Evolutionary conservation across 2,888 invertebrate species (phyloP).

Genomic region (Oconnorella tubifera): DNA sequence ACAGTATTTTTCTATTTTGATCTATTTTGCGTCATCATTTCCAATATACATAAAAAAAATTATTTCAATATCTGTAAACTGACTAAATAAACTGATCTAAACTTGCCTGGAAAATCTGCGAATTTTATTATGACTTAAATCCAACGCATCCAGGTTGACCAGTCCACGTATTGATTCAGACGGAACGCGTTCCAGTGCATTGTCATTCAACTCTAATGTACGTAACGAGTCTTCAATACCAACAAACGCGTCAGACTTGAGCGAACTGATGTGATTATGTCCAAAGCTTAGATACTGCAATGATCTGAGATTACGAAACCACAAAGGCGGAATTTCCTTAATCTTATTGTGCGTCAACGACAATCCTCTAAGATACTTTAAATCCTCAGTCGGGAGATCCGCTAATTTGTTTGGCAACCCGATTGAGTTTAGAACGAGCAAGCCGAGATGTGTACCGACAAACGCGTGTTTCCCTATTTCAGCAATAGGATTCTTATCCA

Average conservation of each 20-base stretch:
- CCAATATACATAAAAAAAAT: no score
- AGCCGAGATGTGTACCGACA: slow-evolving; percentile 26
- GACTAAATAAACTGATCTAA: no score
- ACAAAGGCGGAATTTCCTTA: slow-evolving; percentile 19
- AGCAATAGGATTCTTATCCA: slow-evolving; percentile 34
- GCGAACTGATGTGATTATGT: slow-evolving; percentile 20
- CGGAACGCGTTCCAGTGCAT: slow-evolving; percentile 22
- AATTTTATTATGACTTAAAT: slow-evolving; percentile 17
- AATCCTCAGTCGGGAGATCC: slow-evolving; percentile 24
- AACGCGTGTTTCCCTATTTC: slow-evolving; percentile 21
- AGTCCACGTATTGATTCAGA: slow-evolving; percentile 19
- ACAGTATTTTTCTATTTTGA: no score
- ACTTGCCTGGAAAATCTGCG: slow-evolving; percentile 5
- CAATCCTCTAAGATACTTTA: slow-evolving; percentile 23
- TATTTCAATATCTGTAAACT: no score
- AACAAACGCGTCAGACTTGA: slow-evolving; percentile 18
- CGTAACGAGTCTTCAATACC: slow-evolving; percentile 21
- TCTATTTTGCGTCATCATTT: no score
- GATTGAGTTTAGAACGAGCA: slow-evolving; percentile 26
- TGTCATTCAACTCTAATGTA: slow-evolving; percentile 25
- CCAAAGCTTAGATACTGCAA: slow-evolving; percentile 27
- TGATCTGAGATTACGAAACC: slow-evolving; percentile 25
- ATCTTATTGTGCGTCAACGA: slow-evolving; percentile 23
- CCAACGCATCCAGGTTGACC: slow-evolving; percentile 18
- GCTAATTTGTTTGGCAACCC: slow-evolving; percentile 25